phyloP scores from a whole-genome alignment of 2,888 invertebrate genomes.

The Aphodius sticticus region DNA sequence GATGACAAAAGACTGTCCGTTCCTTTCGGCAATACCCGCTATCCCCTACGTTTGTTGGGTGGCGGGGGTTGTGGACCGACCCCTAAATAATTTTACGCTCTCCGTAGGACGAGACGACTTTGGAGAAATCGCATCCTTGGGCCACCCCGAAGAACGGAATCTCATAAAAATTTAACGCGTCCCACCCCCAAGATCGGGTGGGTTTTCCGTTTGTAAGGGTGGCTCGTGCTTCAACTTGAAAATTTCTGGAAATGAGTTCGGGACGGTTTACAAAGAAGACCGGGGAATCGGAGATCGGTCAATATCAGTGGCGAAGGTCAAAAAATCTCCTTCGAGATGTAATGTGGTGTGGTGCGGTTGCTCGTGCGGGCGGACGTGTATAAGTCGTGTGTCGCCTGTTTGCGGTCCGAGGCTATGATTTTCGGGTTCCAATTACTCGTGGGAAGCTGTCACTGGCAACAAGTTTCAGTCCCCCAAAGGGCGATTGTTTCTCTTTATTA shows the following conservation, averaged over 20 bases:
- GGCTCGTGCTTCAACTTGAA: slow-evolving; percentile 1
- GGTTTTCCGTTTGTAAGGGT: slow-evolving; percentile 10
- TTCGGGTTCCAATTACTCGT: not conserved
- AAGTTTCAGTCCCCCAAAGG: not conserved
- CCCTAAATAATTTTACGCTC: slow-evolving; percentile 23
- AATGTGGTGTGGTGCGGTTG: not conserved
- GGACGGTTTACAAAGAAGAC: not conserved
- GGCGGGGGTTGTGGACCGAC: not conserved
- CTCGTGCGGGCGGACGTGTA: not conserved
- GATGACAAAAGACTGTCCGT: slow-evolving; percentile 7
- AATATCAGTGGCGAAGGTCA: slow-evolving; percentile 13
- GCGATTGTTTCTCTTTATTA: not conserved
- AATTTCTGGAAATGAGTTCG: not conserved
- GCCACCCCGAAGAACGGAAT: slow-evolving; percentile 18
- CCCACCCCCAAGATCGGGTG: slow-evolving; percentile 14
- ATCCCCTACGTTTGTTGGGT: not conserved
- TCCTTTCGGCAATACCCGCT: not conserved
- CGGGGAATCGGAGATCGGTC: slow-evolving; percentile 6
- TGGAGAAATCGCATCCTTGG: slow-evolving; percentile 20
- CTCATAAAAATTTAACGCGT: slow-evolving; percentile 38
- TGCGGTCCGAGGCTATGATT: not conserved
- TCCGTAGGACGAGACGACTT: slow-evolving; percentile 10
- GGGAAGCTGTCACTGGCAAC: slow-evolving; percentile 4
- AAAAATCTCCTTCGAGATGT: not conserved
- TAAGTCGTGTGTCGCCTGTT: not conserved